These are phyloP conservation scores for Adelosebastes latens DNA, from an alignment of 2,797 vertebrate species.

Conservation along the genomic window DNA sequence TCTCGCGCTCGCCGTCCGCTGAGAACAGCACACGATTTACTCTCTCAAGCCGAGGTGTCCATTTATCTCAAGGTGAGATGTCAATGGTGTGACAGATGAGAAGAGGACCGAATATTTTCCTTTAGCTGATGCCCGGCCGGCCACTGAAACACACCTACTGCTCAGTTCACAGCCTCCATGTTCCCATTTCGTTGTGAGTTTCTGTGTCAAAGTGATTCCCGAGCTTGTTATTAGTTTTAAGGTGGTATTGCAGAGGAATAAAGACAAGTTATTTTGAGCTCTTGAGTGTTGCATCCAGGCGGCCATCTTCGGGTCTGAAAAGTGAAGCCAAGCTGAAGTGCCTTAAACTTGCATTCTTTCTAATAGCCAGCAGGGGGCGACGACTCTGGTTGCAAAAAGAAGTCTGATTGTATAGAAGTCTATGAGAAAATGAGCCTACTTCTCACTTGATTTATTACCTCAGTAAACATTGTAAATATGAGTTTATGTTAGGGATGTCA, in stretches of 20 bases:
- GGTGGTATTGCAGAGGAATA: background rate
- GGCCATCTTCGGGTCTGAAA: background rate
- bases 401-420: background rate
- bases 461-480: background rate
- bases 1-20: slow-evolving; percentile 39
- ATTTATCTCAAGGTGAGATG: slow-evolving; percentile 81
- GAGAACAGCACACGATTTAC: slow-evolving; percentile 61
- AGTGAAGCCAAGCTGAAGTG: background rate
- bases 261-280: background rate
- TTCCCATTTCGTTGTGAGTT: slow-evolving; percentile 18
- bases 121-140: slow-evolving; percentile 51
- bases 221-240: slow-evolving; percentile 7
- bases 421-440: background rate
- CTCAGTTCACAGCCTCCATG: slow-evolving; percentile 20
- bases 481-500: no score
- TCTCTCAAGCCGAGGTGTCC: slow-evolving; percentile 66
- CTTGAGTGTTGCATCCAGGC: background rate
- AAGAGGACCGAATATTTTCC: slow-evolving; percentile 64
- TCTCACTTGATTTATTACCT: background rate
- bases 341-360: background rate
- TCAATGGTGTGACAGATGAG: slow-evolving; percentile 77
- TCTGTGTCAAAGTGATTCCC: background rate
- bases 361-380: background rate
- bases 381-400: background rate
- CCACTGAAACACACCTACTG: slow-evolving; percentile 34